Conservation (phyloP, 2,888 invertebrate species). For the Lingula anatina region DNA sequence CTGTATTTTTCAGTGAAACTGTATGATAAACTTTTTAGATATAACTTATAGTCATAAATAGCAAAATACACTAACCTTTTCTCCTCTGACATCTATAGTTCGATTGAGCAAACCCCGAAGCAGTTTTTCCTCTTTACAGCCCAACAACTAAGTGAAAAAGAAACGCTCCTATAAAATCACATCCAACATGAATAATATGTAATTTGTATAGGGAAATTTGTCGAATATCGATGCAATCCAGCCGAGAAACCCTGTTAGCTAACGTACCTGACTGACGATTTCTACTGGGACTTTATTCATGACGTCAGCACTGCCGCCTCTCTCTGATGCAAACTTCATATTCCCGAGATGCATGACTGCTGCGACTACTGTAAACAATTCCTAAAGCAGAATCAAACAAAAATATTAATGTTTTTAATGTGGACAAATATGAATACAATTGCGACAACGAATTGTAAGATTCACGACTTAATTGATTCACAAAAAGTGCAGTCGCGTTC, state of each 20-base stretch:
- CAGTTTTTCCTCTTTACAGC: conserved; percentile 64
- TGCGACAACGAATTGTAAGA: not conserved
- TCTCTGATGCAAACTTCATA: conserved; percentile 68
- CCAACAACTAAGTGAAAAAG: conserved; percentile 62
- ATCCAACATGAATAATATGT: no score
- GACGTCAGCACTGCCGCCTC: conserved; percentile 64
- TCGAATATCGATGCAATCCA: no score
- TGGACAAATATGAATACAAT: not conserved
- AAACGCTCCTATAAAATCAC: no score
- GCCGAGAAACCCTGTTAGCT: no score
- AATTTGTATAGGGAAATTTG: no score
- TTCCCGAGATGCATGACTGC: conserved; percentile 82
- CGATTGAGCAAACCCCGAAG: conserved; percentile 72
- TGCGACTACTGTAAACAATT: conserved; percentile 72
- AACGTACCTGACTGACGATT: conserved; percentile 65
- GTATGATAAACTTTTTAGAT: not conserved
- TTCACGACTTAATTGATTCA: no score
- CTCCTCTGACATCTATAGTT: conserved; percentile 80
- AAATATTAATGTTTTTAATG: no score
- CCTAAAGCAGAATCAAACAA: conserved; percentile 23
- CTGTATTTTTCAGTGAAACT: no score
- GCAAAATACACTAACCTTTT: conserved; percentile 55
- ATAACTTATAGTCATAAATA: not conserved
- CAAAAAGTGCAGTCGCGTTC: no score
- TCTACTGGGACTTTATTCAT: conserved; percentile 63